Evolutionary conservation across 1,140 invertebrate species (phyloP).

Genomic region (Halesus radiatus): DNA sequence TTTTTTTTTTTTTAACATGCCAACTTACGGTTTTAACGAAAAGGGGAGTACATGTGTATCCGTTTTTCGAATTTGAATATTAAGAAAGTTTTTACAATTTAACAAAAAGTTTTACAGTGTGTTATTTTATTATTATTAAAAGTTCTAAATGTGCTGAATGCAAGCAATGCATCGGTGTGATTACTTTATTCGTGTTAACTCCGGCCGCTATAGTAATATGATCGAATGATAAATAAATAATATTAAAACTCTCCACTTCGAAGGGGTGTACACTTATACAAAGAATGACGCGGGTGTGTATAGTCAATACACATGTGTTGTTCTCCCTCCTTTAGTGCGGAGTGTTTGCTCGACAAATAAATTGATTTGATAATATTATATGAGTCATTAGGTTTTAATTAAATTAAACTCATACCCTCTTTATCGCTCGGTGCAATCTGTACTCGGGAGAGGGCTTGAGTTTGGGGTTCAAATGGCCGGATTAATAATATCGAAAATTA

Average conservation of each 20-base stretch:
- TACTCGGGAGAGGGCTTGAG: neutral
- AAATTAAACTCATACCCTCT: slow-evolving; percentile 52
- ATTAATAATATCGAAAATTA: neutral
- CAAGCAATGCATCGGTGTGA: no score
- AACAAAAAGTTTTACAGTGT: no score
- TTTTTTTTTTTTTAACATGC: no score
- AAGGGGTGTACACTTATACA: slow-evolving; percentile 14
- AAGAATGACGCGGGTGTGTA: slow-evolving; percentile 1
- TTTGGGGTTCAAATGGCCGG: neutral
- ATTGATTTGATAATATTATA: slow-evolving; percentile 59
- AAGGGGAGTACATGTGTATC: no score
- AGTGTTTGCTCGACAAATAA: slow-evolving; percentile 58
- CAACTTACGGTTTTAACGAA: no score
- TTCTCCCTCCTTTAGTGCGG: slow-evolving; percentile 41
- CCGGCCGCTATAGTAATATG: no score
- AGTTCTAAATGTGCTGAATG: no score
- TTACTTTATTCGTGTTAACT: no score
- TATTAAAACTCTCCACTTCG: neutral
- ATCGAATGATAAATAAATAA: no score
- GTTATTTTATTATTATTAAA: no score
- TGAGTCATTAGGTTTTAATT: slow-evolving; percentile 58
- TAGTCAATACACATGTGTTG: slow-evolving; percentile 22
- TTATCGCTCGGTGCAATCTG: slow-evolving; percentile 24
- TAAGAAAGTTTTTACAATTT: no score
- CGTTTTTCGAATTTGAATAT: no score